These are phyloP conservation scores for Xiphophorus hellerii DNA, from an alignment of 2,113 vertebrate species.

Conservation along the genomic window DNA sequence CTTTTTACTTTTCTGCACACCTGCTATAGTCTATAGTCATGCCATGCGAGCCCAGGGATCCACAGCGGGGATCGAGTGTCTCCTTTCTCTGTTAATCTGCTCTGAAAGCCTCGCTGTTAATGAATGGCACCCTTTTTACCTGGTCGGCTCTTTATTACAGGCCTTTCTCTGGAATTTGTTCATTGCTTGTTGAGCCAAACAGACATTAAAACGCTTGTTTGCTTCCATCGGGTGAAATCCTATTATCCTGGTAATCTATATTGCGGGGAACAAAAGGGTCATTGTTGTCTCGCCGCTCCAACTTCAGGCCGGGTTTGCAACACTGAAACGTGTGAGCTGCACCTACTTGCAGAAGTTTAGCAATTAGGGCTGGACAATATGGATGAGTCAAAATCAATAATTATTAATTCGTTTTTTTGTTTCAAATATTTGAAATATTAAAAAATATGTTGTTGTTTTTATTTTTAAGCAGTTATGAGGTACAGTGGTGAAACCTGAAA, in stretches of 20 bases:
- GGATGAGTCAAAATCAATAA: no score
- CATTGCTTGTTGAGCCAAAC: slow-evolving; percentile 10
- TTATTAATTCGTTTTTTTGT: no score
- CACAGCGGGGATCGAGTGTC: slow-evolving; percentile 61
- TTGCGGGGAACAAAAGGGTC: slow-evolving; percentile 55
- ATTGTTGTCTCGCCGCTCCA: slow-evolving; percentile 57
- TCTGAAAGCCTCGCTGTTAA: slow-evolving; percentile 2
- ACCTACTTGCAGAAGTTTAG: slow-evolving; percentile 31
- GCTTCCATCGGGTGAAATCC: slow-evolving; percentile 38
- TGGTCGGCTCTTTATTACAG: not conserved
- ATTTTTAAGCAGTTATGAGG: no score
- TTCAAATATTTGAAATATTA: no score
- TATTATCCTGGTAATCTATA: slow-evolving; percentile 54
- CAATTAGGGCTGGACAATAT: no score
- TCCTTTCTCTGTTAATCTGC: slow-evolving; percentile 43
- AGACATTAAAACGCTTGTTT: slow-evolving; percentile 38
- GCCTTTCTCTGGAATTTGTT: slow-evolving; percentile 13
- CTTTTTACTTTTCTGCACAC: slow-evolving; percentile 69
- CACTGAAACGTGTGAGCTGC: slow-evolving; percentile 43
- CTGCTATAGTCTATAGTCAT: slow-evolving; percentile 54
- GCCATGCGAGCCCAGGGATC: slow-evolving; percentile 60
- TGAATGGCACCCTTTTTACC: not conserved
- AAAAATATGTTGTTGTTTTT: no score
- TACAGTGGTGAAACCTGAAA: no score
- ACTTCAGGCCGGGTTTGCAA: slow-evolving; percentile 44